Evolutionary conservation across 92 coral and sea anemone species (phyloP).

Genomic region (Palythoa heliodiscus): DNA sequence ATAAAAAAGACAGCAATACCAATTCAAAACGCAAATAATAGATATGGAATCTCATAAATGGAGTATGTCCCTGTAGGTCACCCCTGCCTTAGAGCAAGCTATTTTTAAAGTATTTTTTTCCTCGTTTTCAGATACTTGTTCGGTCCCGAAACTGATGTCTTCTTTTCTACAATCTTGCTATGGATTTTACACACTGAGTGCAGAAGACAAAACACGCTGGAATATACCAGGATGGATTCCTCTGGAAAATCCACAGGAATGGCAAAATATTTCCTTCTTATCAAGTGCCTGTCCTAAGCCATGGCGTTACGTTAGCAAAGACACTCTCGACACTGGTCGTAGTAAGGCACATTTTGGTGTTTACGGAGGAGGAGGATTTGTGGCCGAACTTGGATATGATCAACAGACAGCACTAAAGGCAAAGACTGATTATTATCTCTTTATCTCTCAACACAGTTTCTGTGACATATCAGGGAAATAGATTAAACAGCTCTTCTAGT

Average conservation of each 20-base stretch:
- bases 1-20: no score
- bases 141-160: not conserved
- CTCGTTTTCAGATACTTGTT: constrained; percentile 19
- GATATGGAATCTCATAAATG: no score
- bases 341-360: not conserved
- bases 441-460: no score
- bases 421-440: not conserved
- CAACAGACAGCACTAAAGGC: constrained; percentile 6
- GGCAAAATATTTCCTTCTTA: constrained; percentile 13
- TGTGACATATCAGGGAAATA: no score
- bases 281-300: constrained; percentile 28
- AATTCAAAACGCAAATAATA: no score
- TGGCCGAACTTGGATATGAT: constrained; percentile 30
- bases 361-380: constrained; percentile 40
- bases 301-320: constrained; percentile 23
- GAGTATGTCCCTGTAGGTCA: no score
- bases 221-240: constrained; percentile 36
- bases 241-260: not conserved
- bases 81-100: not conserved
- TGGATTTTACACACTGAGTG: not conserved
- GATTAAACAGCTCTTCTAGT: no score
- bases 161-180: not conserved
- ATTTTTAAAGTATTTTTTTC: not conserved
- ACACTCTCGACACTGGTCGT: not conserved
- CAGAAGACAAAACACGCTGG: constrained; percentile 23